Percentiles rank a stretch among this genome's conserved stretches.
phyloP scores from a whole-genome alignment of 1,140 invertebrate genomes.

The Drosophila seguyi region DNA sequence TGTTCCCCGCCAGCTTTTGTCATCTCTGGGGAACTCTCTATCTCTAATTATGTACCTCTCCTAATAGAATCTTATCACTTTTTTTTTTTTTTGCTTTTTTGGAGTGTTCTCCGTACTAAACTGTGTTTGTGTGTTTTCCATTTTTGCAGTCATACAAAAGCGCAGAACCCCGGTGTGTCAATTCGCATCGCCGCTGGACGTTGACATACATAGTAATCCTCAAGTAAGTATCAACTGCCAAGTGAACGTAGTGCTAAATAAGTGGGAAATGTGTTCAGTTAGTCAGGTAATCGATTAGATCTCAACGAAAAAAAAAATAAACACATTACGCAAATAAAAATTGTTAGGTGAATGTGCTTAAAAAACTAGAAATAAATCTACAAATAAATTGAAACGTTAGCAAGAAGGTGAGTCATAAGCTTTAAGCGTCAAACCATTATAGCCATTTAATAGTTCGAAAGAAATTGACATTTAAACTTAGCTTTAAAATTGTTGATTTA shows the following conservation, averaged over 20 bases:
- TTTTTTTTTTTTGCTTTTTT: slow-evolving; percentile 16
- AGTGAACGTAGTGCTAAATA: slow-evolving; percentile 19
- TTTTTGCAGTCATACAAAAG: slow-evolving; percentile 94
- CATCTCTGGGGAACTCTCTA: slow-evolving; percentile 45
- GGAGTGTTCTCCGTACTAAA: slow-evolving; percentile 49
- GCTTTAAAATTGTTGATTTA: background rate
- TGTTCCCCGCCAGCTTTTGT: slow-evolving; percentile 36
- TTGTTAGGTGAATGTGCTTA: slow-evolving; percentile 11
- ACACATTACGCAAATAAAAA: slow-evolving; percentile 1
- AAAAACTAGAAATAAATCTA: background rate
- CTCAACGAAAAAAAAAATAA: background rate
- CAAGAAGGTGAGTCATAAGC: background rate
- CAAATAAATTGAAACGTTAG: background rate
- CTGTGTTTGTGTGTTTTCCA: slow-evolving; percentile 49
- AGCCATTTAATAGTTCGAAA: background rate
- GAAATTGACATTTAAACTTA: background rate
- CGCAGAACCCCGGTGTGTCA: slow-evolving; percentile 96
- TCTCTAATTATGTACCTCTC: slow-evolving; percentile 41
- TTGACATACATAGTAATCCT: slow-evolving; percentile 97
- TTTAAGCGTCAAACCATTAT: background rate
- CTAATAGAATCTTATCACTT: slow-evolving; percentile 63
- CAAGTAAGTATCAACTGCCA: slow-evolving; percentile 89
- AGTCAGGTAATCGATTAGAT: slow-evolving; percentile 7
- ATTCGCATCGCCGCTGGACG: slow-evolving; percentile 97
- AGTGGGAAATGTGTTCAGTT: slow-evolving; percentile 13